Evolutionary conservation across 1,140 invertebrate genomes (phyloP), one percentile per base, ranked within the genome.

Genomic region (Dreissena rostriformis): DNA sequence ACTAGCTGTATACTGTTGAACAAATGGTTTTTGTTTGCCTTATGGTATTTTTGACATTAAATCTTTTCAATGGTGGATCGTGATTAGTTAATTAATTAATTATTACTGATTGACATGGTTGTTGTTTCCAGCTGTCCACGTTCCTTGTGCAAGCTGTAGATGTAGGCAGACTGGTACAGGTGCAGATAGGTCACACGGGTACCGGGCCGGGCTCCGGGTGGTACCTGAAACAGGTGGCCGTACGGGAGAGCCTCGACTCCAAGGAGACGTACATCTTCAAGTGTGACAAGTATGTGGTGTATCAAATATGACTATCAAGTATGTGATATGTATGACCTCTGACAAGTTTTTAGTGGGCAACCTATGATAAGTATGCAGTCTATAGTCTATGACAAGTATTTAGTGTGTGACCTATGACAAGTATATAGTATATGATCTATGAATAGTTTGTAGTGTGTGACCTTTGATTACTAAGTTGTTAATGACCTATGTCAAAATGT

Each of bases 111-210:
- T 71, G 39, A 29, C 28, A 0, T 0, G 10, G 8, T 70, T 14
- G 26, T n/a, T 70, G 66, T 53, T 76, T 80, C n/a, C 78, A 91
- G 89, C 77, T 80, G 19, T 89, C 91, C 63, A 57, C 87, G 26
- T 92, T 92, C 72, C 28, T 77, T 5, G 71, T 92, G 12, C 88
- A 90, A 79, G 91, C 91, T 49, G 91, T 91, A 12, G 88, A 88
- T 63, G 71, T 92, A 22, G 90, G 90, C 19, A 83, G 87, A 52
- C 84, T 91, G 66, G 82, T 51, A 51, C 89, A 89, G 63, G 86
- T 92, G 5, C 77, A 80, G 71, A 86, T 92, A 39, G 90, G 90
- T 68, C 91, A 91, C 84, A 88, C 91, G 86, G 90, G 91, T 1
- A 66, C 75, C 57, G 87, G 82, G 0, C 70, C 87, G 0, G 91